These are phyloP conservation scores for Dendrocincla fuliginosa DNA, from an alignment of 2,797 vertebrate species.

Conservation along the genomic window DNA sequence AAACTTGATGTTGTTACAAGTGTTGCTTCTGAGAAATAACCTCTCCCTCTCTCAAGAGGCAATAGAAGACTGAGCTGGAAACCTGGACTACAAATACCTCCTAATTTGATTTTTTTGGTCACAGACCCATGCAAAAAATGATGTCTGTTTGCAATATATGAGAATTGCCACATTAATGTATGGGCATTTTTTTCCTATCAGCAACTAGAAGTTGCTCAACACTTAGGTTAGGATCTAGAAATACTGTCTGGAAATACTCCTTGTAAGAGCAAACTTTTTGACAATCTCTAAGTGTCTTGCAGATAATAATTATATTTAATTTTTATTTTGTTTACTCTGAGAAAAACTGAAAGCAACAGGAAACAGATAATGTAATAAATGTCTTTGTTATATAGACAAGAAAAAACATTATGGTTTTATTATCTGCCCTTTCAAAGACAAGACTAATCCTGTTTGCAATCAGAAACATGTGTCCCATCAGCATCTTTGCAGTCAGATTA, in stretches of 20 bases:
- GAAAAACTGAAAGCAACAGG: neutral
- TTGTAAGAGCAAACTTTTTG: neutral
- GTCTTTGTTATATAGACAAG: neutral
- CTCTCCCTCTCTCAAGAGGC: slow-evolving; percentile 49
- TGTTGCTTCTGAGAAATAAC: slow-evolving; percentile 50
- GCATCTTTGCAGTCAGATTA: neutral
- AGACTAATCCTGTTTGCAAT: neutral
- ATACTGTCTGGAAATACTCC: neutral
- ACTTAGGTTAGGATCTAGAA: neutral
- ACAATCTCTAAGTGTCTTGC: neutral
- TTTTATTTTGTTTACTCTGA: slow-evolving; percentile 36
- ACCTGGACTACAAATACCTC: neutral
- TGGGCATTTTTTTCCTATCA: neutral
- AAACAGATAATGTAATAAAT: slow-evolving; percentile 28
- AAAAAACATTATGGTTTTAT: neutral
- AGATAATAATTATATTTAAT: neutral
- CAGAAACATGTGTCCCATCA: neutral
- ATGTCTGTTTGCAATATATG: neutral
- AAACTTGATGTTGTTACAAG: slow-evolving; percentile 34
- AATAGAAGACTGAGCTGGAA: neutral
- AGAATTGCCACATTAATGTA: neutral
- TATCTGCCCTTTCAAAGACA: slow-evolving; percentile 13
- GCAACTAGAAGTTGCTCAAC: neutral
- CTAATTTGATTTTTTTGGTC: neutral
- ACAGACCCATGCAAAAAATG: neutral